Percentiles rank a stretch among this genome's conserved stretches.
Conservation (phyloP, 2,797 vertebrate genomes). For the Columba guinea region DNA sequence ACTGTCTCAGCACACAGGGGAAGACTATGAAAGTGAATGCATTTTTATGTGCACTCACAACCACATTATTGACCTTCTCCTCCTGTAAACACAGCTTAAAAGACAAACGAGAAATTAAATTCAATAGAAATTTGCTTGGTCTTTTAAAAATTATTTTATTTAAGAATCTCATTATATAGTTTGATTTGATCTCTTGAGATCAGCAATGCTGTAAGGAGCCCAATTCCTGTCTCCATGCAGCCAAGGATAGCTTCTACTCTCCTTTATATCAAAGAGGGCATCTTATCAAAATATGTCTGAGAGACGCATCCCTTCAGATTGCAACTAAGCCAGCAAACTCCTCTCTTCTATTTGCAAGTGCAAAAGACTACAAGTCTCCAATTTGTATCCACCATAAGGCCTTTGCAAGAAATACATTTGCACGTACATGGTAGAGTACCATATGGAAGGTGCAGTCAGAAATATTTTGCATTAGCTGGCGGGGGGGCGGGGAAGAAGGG, state of each 20-base stretch:
- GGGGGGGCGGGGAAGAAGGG: not conserved
- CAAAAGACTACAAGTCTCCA: not conserved
- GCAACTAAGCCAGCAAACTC: not conserved
- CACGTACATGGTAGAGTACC: rapidly evolving
- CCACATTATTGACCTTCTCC: not conserved
- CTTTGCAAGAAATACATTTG: not conserved
- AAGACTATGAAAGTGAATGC: not conserved
- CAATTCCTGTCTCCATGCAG: not conserved
- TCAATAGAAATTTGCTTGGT: not conserved
- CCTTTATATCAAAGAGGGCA: not conserved
- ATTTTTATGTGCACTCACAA: not conserved
- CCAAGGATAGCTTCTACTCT: not conserved
- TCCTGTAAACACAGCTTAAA: not conserved
- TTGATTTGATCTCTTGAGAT: not conserved
- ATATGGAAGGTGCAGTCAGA: not conserved
- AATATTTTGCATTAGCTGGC: not conserved
- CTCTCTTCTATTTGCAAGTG: not conserved
- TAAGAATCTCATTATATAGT: not conserved
- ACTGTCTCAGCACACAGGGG: not conserved
- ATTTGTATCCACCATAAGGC: not conserved
- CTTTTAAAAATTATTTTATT: not conserved
- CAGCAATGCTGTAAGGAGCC: not conserved
- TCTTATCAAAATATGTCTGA: not conserved
- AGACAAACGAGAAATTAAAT: not conserved
- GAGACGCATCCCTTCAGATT: not conserved